A percentile compares a stretch with the other conserved stretches of the same genome.
Evolutionary conservation across 2,113 vertebrate genomes (phyloP).

Genomic region (Phyllostomus discolor): DNA sequence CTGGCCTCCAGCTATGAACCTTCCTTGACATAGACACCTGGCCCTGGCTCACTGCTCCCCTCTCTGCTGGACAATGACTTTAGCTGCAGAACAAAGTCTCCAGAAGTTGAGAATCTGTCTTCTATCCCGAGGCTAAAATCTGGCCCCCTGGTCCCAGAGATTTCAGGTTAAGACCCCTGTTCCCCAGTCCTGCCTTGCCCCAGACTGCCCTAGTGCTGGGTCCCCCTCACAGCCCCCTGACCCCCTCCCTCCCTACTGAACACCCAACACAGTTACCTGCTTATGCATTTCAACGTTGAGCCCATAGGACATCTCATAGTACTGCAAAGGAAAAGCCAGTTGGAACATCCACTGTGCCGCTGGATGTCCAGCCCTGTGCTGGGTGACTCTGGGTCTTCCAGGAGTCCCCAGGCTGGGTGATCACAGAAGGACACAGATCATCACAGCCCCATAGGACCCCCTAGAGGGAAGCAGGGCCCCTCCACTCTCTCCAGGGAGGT

Average conservation of each 20-base stretch:
- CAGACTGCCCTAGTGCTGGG: accelerated
- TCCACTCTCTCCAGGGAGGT: neutral
- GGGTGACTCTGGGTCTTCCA: neutral
- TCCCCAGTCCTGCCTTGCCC: neutral
- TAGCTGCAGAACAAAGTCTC: neutral
- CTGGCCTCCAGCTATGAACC: neutral
- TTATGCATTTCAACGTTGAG: constrained; percentile 87
- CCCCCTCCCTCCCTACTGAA: accelerated
- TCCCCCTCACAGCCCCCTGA: neutral
- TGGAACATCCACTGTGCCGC: neutral
- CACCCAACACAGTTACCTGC: constrained; percentile 72
- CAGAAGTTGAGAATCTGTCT: neutral
- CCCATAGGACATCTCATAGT: constrained; percentile 85
- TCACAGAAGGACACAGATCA: neutral
- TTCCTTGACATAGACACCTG: neutral
- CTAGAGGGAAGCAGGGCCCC: neutral
- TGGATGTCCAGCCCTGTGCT: neutral
- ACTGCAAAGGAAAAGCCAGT: constrained; percentile 71
- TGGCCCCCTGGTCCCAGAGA: neutral
- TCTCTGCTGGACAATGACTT: no score
- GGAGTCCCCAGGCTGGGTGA: neutral
- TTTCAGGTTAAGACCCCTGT: neutral
- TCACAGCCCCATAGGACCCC: neutral
- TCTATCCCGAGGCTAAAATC: neutral
- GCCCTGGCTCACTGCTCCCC: neutral